A percentile compares a stretch with the other conserved stretches of the same genome.
These are phyloP conservation scores for Pomacea maculata DNA, from an alignment of 1,140 invertebrate genomes.

Conservation along the genomic window DNA sequence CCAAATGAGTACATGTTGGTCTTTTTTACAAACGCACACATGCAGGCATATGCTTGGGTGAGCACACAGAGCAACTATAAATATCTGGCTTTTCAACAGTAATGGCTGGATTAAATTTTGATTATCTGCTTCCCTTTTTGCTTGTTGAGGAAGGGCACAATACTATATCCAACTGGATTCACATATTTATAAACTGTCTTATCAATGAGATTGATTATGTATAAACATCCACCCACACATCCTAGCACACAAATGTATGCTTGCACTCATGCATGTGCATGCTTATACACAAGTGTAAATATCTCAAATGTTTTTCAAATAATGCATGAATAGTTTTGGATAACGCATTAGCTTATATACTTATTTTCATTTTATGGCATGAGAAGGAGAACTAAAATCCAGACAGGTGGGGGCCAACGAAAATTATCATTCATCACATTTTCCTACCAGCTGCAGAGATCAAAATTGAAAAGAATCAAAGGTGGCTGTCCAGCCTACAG, in stretches of 20 bases:
- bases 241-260: neutral
- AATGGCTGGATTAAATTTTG: too few relatives aligned
- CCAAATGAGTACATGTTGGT: too few relatives aligned
- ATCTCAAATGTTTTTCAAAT: neutral
- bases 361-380: neutral
- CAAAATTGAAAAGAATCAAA: conserved; percentile 27
- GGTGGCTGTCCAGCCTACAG: conserved; percentile 23
- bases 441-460: neutral
- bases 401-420: too few relatives aligned
- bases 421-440: too few relatives aligned
- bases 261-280: neutral
- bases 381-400: neutral
- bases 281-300: neutral
- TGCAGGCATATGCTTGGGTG: neutral
- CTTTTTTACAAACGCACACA: too few relatives aligned
- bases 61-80: neutral
- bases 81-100: neutral
- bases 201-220: neutral
- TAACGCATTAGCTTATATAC: neutral
- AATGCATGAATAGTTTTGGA: neutral
- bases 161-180: neutral
- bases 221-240: neutral
- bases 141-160: neutral
- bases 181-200: neutral
- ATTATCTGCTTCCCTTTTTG: too few relatives aligned